These are phyloP conservation scores for Genyomyrus donnyi DNA, from an alignment of 2,113 vertebrate species.

Conservation along the genomic window DNA sequence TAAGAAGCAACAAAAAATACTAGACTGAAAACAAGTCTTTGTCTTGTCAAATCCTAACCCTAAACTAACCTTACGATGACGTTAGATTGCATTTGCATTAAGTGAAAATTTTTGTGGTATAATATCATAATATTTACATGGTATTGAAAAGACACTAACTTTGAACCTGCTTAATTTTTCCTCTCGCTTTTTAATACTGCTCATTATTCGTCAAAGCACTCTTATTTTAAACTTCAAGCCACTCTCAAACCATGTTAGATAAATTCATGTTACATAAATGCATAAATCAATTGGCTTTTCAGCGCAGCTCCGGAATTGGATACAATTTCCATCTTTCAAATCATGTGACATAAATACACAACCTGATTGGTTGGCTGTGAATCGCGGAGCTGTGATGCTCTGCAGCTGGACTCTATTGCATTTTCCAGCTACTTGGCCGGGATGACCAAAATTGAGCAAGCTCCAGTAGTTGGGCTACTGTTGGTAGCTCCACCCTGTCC, in stretches of 20 bases:
- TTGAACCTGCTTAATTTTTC: neutral
- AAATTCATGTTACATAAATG: neutral
- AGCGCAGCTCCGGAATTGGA: neutral
- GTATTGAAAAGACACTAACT: neutral
- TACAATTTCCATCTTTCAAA: neutral
- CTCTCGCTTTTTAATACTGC: neutral
- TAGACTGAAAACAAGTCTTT: neutral
- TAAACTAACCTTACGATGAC: neutral
- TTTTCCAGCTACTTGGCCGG: slow-evolving; percentile 1
- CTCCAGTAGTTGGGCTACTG: slow-evolving; percentile 31
- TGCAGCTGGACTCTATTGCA: neutral
- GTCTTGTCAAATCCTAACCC: neutral
- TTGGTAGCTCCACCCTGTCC: slow-evolving; percentile 30
- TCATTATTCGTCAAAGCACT: neutral
- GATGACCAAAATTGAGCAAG: neutral
- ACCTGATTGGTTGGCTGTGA: neutral
- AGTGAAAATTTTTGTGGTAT: neutral
- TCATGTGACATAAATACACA: neutral
- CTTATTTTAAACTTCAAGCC: neutral
- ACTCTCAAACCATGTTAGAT: neutral
- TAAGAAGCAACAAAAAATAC: neutral
- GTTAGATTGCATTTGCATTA: neutral
- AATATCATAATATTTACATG: neutral
- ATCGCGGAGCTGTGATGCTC: neutral
- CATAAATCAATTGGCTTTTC: neutral